Conservation (phyloP, 2,797 vertebrate genomes). For the Thripadectes ignobilis region DNA sequence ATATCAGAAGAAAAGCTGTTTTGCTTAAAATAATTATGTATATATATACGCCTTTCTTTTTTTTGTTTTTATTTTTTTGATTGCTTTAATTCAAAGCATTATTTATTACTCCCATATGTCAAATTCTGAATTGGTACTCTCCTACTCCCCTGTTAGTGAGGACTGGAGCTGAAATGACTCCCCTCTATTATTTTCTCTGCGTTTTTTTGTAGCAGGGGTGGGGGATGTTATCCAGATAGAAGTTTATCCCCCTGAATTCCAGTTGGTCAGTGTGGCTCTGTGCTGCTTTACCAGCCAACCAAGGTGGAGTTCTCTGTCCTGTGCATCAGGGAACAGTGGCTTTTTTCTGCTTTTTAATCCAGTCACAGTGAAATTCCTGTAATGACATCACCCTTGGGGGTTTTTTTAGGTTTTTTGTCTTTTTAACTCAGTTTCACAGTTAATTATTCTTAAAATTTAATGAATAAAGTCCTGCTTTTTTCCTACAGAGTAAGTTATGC, state of each 20-base stretch:
- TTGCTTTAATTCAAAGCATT: constrained; percentile 23
- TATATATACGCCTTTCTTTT: not conserved
- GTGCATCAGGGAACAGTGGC: not conserved
- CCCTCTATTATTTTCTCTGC: not conserved
- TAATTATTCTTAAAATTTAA: not conserved
- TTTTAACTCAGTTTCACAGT: not conserved
- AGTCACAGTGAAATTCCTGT: not conserved
- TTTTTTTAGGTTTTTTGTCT: rapidly evolving
- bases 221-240: not conserved
- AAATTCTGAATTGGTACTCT: not conserved
- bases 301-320: not conserved
- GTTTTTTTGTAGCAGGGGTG: rapidly evolving
- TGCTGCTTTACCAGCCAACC: not conserved
- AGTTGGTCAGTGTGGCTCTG: rapidly evolving
- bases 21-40: constrained; percentile 45
- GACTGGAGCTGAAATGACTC: not conserved
- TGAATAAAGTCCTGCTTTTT: not conserved
- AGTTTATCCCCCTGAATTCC: not conserved
- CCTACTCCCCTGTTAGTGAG: not conserved
- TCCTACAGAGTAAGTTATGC: not conserved
- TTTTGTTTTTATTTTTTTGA: not conserved
- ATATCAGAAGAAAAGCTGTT: constrained; percentile 35
- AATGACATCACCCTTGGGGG: not conserved
- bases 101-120: constrained; percentile 43
- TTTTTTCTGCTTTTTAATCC: not conserved